Evolutionary conservation across 1,140 invertebrate species (phyloP).

Genomic region (Asobara japonica): DNA sequence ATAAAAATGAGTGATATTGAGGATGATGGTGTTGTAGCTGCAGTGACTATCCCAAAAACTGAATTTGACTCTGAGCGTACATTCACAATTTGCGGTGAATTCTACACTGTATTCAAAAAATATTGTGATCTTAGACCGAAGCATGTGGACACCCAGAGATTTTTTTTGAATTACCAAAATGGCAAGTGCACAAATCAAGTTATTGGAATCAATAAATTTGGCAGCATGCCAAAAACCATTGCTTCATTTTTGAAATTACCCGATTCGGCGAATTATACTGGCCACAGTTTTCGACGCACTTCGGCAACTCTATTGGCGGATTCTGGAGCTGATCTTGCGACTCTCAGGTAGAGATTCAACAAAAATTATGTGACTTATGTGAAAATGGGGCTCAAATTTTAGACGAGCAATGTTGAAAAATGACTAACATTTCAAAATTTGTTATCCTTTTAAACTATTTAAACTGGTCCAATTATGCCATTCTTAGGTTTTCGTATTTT

Average conservation of each 20-base stretch:
- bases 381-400: too few species aligned
- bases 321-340: neutral
- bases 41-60: slow-evolving; percentile 25
- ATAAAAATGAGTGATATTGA: slow-evolving; percentile 34
- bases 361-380: too few species aligned
- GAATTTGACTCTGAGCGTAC: slow-evolving; percentile 23
- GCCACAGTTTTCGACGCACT: slow-evolving; percentile 36
- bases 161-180: slow-evolving; percentile 37
- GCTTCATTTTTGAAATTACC: slow-evolving; percentile 36
- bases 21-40: slow-evolving; percentile 21
- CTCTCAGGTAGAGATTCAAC: too few species aligned
- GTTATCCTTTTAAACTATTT: too few species aligned
- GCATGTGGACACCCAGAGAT: slow-evolving; percentile 25
- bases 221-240: slow-evolving; percentile 33
- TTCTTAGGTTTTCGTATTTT: too few species aligned
- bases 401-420: too few species aligned
- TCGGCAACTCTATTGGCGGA: slow-evolving; percentile 9
- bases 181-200: slow-evolving; percentile 37
- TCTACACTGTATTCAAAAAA: slow-evolving; percentile 37
- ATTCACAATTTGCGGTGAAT: slow-evolving; percentile 31
- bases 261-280: slow-evolving; percentile 35
- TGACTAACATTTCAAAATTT: too few species aligned
- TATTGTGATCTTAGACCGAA: slow-evolving; percentile 33
- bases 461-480: too few species aligned
- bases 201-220: slow-evolving; percentile 38